A percentile compares a stretch with the other conserved stretches of the same genome.
These are phyloP conservation scores for Mohoua ochrocephala DNA, from an alignment of 2,113 vertebrate species.

Conservation along the genomic window DNA sequence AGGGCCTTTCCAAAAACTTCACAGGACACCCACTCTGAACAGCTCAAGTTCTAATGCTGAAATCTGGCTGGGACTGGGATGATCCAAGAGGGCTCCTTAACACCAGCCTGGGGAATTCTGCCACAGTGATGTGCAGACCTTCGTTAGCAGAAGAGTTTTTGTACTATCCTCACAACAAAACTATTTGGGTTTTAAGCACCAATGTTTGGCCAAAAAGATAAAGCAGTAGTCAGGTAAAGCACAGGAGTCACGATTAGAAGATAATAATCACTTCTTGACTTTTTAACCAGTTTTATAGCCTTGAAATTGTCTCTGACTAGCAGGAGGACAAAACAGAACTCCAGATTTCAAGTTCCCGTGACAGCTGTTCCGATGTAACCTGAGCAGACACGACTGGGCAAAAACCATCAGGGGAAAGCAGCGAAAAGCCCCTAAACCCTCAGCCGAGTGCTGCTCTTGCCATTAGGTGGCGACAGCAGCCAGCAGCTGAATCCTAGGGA, in stretches of 20 bases:
- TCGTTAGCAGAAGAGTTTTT: accelerated
- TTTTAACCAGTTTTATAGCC: background rate
- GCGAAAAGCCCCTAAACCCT: accelerated
- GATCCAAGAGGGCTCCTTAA: background rate
- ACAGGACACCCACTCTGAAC: background rate
- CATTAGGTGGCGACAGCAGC: constrained; percentile 22
- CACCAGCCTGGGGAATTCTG: background rate
- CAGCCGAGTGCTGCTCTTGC: background rate
- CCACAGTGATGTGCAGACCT: background rate
- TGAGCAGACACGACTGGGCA: accelerated
- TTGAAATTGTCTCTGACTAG: background rate
- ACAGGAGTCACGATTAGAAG: accelerated
- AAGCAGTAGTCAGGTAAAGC: background rate
- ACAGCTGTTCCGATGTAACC: background rate
- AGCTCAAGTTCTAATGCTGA: background rate
- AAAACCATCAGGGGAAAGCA: accelerated
- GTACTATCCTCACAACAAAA: background rate
- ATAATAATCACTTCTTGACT: background rate
- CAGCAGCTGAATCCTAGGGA: background rate
- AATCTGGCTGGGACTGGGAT: background rate
- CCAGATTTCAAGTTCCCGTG: background rate
- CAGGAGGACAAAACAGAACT: background rate
- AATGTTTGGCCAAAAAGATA: background rate
- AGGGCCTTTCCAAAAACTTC: background rate
- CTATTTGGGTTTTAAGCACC: background rate